Percentiles rank a stretch among this genome's conserved stretches.
phyloP scores from a whole-genome alignment of 2,888 invertebrate genomes.

The Chrysolina oricalcia region DNA sequence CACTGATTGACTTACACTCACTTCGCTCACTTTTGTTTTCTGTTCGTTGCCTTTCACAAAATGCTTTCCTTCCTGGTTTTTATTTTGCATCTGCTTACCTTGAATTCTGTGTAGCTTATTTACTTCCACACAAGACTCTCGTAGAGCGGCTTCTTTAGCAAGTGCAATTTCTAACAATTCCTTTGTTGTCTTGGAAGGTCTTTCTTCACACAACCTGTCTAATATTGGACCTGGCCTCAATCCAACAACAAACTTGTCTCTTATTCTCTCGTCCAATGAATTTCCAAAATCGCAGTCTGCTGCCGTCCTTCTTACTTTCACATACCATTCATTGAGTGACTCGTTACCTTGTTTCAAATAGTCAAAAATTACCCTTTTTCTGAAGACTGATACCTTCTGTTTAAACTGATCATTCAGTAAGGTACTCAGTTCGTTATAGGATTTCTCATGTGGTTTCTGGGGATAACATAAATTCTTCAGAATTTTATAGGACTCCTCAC shows the following conservation, averaged over 20 bases:
- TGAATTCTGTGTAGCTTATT: not conserved
- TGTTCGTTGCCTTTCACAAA: not conserved
- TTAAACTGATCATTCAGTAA: too few relatives aligned
- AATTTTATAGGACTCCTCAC: too few relatives aligned
- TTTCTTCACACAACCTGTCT: conserved; percentile 32
- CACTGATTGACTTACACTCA: not conserved
- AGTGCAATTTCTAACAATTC: conserved; percentile 25
- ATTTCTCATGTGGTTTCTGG: too few relatives aligned
- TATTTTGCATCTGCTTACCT: not conserved
- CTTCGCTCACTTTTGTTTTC: not conserved
- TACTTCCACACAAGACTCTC: conserved; percentile 5
- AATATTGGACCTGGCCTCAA: conserved; percentile 26
- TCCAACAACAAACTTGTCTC: conserved; percentile 38
- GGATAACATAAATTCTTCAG: too few relatives aligned
- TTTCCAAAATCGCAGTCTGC: conserved; percentile 32
- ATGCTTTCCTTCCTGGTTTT: not conserved
- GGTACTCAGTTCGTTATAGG: too few relatives aligned
- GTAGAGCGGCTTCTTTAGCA: conserved; percentile 20
- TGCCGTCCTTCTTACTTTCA: conserved; percentile 31
- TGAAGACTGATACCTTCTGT: too few relatives aligned
- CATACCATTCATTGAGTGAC: too few relatives aligned
- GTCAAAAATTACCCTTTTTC: too few relatives aligned
- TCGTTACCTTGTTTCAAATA: too few relatives aligned
- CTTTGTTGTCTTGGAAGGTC: not conserved
- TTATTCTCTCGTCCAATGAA: conserved; percentile 24